These are phyloP conservation scores for Eupithecia pulchellata DNA, from an alignment of 2,888 invertebrate genomes.

Conservation along the genomic window DNA sequence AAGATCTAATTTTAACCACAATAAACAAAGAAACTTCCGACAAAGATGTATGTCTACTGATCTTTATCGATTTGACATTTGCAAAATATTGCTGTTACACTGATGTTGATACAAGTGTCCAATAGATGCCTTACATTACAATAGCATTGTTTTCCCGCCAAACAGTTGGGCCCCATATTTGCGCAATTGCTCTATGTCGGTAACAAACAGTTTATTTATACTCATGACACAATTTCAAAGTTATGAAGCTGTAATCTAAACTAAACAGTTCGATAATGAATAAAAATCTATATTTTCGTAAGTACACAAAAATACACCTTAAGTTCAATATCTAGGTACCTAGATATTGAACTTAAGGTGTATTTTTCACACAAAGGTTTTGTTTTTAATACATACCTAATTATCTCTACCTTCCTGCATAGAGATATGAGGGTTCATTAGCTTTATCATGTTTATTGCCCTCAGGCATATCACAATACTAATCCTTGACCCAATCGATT, in stretches of 20 bases:
- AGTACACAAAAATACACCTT: too few species aligned
- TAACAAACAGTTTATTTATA: slow-evolving; percentile 65
- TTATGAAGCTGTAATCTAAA: slow-evolving; percentile 39
- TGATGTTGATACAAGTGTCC: slow-evolving; percentile 54
- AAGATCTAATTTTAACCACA: neutral
- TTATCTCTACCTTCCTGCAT: neutral
- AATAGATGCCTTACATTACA: slow-evolving; percentile 46
- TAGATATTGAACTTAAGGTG: too few species aligned
- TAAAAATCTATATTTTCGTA: neutral
- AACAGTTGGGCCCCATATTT: slow-evolving; percentile 52
- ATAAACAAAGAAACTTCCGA: neutral
- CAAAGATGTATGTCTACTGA: neutral
- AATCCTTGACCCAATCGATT: slow-evolving; percentile 47
- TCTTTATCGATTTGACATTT: neutral
- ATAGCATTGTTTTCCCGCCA: slow-evolving; percentile 22
- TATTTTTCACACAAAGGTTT: slow-evolving; percentile 7
- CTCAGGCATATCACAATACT: slow-evolving; percentile 19
- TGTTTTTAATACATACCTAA: neutral
- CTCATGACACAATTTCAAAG: slow-evolving; percentile 62
- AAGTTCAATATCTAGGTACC: too few species aligned
- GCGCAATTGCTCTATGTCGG: slow-evolving; percentile 52
- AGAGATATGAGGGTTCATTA: slow-evolving; percentile 17
- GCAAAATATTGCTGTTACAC: slow-evolving; percentile 39
- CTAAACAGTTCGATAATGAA: slow-evolving; percentile 10
- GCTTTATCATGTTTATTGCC: slow-evolving; percentile 18